A percentile compares a stretch with the other conserved stretches of the same genome.
Conservation (phyloP, 2,888 invertebrate species). For the Phalera bucephala region DNA sequence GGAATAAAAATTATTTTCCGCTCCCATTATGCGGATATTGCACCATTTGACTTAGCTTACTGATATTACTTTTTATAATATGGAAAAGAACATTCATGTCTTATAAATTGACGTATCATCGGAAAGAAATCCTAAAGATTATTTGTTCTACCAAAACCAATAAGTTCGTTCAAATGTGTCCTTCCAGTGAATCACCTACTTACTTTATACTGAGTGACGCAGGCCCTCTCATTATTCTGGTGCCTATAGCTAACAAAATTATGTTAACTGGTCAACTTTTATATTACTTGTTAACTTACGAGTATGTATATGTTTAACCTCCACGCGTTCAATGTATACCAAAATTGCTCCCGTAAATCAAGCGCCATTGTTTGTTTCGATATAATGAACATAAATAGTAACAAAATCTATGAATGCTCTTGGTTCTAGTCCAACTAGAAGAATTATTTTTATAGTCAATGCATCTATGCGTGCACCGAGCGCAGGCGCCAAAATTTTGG, state of each 20-base stretch:
- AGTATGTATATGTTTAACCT: slow-evolving; percentile 10
- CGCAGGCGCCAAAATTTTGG: slow-evolving; percentile 38
- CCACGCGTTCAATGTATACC: slow-evolving; percentile 8
- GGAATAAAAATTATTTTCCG: too few species aligned
- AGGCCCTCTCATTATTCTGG: not conserved
- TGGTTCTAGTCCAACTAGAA: slow-evolving; percentile 54
- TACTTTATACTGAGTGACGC: slow-evolving; percentile 2
- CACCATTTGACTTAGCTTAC: too few species aligned
- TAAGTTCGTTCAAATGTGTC: too few species aligned
- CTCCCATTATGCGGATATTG: too few species aligned
- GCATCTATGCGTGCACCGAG: slow-evolving; percentile 23
- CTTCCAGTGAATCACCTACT: not conserved
- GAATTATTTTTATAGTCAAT: slow-evolving; percentile 45
- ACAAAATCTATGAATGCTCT: slow-evolving; percentile 31
- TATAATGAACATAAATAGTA: slow-evolving; percentile 22
- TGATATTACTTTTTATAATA: too few species aligned
- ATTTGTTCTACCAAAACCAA: too few species aligned
- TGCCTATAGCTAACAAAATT: not conserved
- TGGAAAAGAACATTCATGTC: too few species aligned
- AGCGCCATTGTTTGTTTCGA: slow-evolving; percentile 20
- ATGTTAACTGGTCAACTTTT: not conserved
- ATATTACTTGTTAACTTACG: slow-evolving; percentile 8
- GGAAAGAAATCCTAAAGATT: too few species aligned
- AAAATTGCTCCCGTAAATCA: slow-evolving; percentile 25
- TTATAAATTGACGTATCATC: too few species aligned